Evolutionary conservation across 2,888 invertebrate genomes (phyloP), one percentile per base, ranked within the genome.

Genomic region (Epinotia demarniana): DNA sequence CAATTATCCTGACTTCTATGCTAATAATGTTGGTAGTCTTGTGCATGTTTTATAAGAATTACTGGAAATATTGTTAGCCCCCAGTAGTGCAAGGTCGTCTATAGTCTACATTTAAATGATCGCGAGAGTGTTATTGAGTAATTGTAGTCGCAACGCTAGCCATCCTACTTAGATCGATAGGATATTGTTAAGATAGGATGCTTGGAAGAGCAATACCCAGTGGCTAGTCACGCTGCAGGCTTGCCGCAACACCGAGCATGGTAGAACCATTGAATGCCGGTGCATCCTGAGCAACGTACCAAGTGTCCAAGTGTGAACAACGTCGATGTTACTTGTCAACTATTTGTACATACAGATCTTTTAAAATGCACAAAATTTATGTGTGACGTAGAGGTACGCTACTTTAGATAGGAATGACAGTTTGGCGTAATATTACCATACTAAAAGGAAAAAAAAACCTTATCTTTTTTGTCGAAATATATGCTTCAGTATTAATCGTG

Each of bases 301-400:
- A 68, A 78, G 73, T 81, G 80, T 78, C 77, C 76, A 80, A 80
- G 72, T 81, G 79, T 81, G 79, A 79, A 81, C 80, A 82, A 83
- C 81, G 81, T 86, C 81, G 81, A 81, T 85, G 83, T 87, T 86
- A 76, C 79, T 84, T 86, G 86, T 86, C 85, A 82, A 81, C 78
- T 80, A 83, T 86, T 86, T 83, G 81, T 81, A 84, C 81, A 74
- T 78, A 73, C 82, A 78, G 18, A 53, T 83, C 82, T 79, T 82
- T 83, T 83, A 85, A 81, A 84, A 86, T 80, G 86, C 84, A 85
- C 84, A 84, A 83, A 82, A 80, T 81, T 80, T 78, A 81, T 74
- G 61, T 77, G 62, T 75, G 78, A 75, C 77, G 70, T 79, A 53
- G 23, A 23, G 49, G 6, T 53, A 77, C 73, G 81, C 80, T 78